Conservation (phyloP, 2,888 invertebrate species). For the Leucozona laternaria region DNA sequence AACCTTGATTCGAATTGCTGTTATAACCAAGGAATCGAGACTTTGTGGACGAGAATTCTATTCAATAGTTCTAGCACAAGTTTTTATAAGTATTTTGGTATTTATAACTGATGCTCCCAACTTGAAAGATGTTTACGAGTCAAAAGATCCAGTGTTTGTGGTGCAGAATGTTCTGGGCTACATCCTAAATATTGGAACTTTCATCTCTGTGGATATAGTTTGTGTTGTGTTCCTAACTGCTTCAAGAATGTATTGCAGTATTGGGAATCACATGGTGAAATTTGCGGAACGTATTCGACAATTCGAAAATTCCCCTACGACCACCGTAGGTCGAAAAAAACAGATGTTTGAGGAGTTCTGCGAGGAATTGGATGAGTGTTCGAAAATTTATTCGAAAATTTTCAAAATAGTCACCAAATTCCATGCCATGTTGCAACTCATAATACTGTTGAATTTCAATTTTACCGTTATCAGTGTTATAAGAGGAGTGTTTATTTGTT, state of each 20-base stretch:
- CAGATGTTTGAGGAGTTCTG: slow-evolving; percentile 78
- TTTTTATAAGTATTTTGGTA: not conserved
- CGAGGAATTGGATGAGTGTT: slow-evolving; percentile 78
- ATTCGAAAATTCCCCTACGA: not conserved
- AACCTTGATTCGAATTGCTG: slow-evolving; percentile 32
- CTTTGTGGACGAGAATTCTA: slow-evolving; percentile 33
- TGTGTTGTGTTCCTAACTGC: slow-evolving; percentile 39
- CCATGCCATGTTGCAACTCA: slow-evolving; percentile 78
- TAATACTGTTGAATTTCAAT: slow-evolving; percentile 79
- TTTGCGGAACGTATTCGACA: slow-evolving; percentile 40
- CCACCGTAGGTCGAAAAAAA: slow-evolving; percentile 78
- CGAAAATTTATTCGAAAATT: slow-evolving; percentile 77
- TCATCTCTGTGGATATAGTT: slow-evolving; percentile 37
- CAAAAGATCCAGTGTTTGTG: not conserved
- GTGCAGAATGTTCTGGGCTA: slow-evolving; percentile 23
- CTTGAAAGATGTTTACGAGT: not conserved
- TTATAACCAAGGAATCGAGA: slow-evolving; percentile 2
- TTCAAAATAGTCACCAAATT: slow-evolving; percentile 77
- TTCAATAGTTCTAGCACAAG: not conserved
- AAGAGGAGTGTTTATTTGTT: slow-evolving; percentile 78
- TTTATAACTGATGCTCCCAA: slow-evolving; percentile 1
- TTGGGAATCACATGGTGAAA: slow-evolving; percentile 41
- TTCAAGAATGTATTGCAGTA: slow-evolving; percentile 38
- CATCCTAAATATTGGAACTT: slow-evolving; percentile 26
- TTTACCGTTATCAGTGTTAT: slow-evolving; percentile 79